A percentile compares a stretch with the other conserved stretches of the same genome.
phyloP scores from a whole-genome alignment of 2,797 vertebrate species.

The Acridotheres tristis region DNA sequence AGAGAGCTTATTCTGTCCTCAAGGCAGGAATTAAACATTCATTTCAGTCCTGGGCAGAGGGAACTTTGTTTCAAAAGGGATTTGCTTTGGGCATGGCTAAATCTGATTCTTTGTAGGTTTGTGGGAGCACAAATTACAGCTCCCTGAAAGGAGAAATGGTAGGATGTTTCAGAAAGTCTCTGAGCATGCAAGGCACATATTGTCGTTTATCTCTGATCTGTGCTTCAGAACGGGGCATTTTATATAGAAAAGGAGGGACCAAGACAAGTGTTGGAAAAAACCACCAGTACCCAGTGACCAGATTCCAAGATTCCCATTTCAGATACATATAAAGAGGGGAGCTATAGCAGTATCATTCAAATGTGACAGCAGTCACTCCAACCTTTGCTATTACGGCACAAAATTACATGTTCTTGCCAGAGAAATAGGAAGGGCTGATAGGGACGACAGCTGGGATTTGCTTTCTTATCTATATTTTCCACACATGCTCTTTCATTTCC shows the following conservation, averaged over 20 bases:
- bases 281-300: not conserved
- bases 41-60: not conserved
- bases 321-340: conserved; percentile 30
- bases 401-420: conserved; percentile 68
- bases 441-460: conserved; percentile 81
- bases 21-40: not conserved
- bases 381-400: conserved; percentile 67
- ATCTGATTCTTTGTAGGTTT: not conserved
- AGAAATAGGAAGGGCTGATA: conserved; percentile 70
- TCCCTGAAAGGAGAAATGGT: not conserved
- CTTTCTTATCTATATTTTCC: conserved; percentile 88
- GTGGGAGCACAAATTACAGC: not conserved
- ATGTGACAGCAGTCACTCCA: conserved; percentile 71
- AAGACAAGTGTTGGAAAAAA: conserved; percentile 31
- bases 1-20: not conserved
- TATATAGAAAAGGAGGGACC: not conserved
- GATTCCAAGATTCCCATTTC: conserved; percentile 66
- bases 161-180: not conserved
- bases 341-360: conserved; percentile 63
- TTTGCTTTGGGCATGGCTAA: not conserved
- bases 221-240: conserved; percentile 23
- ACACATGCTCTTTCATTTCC: conserved; percentile 77
- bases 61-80: not conserved
- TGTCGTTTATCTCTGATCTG: not conserved
- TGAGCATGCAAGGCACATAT: not conserved